These are phyloP conservation scores for Oncopodura yosiiana DNA, from an alignment of 1,140 invertebrate genomes.

Conservation along the genomic window DNA sequence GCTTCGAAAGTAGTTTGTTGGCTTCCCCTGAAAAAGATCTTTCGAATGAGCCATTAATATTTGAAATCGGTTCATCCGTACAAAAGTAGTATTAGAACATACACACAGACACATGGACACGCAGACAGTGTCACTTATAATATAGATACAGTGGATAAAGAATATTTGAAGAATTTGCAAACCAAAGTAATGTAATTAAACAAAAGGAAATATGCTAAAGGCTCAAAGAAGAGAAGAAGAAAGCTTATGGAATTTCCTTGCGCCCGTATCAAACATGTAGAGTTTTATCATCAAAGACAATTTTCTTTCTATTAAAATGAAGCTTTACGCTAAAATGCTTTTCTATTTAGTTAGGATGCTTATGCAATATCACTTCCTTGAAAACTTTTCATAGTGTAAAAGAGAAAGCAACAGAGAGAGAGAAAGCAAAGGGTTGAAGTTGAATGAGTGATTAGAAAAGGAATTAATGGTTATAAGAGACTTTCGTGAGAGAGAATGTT, in stretches of 20 bases:
- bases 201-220: too few species aligned
- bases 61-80: neutral
- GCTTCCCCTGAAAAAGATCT: too few species aligned
- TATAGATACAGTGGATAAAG: neutral
- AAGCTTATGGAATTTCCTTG: neutral
- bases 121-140: neutral
- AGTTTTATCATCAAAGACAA: neutral
- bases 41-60: neutral
- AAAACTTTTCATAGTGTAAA: too few species aligned
- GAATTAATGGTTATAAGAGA: too few species aligned
- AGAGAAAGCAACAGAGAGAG: too few species aligned
- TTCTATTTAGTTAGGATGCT: too few species aligned
- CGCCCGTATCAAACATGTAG: conserved; percentile 2
- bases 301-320: neutral
- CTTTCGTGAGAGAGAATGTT: too few species aligned
- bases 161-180: conserved; percentile 2
- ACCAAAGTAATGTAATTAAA: conserved; percentile 10
- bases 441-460: too few species aligned
- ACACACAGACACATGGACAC: neutral
- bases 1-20: too few species aligned
- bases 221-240: too few species aligned
- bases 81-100: neutral
- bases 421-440: too few species aligned
- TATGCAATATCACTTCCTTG: too few species aligned
- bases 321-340: neutral